Evolutionary conservation across 2,888 invertebrate species (phyloP), one percentile per base, ranked within the genome.

Genomic region (Monochamus alternatus): DNA sequence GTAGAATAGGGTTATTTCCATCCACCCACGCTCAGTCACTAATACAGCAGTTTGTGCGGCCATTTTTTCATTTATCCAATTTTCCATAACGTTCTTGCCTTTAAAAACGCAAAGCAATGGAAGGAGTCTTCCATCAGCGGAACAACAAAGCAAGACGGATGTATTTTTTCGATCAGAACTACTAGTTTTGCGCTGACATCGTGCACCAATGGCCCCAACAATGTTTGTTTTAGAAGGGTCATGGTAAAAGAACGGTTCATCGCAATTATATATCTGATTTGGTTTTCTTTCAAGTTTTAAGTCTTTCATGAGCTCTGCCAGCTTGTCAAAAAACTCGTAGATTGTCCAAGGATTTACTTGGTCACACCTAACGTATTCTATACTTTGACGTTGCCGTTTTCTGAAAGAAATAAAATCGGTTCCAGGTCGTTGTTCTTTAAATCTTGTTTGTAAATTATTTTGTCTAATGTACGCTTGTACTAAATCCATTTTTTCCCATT

Each of bases 211-310:
- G 10, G 66, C 74, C 10, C 77, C 75, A 55, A 79, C 77, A 59
- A 78, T 58, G 73, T 74, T 77, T 44, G 79, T 77, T 75, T 77
- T 79, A 9, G 74, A 74, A 5, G 74, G 79, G 51, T 79, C 79
- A 43, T 74, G 74, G 59, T 65, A 79, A 64, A 78, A 78, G 10
- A 75, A 79, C 4, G 77, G 75, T 44, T 79, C 75, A 51, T 79
- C 75, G n/a, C 67, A 75, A 71, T 78, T 78, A 47, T 32, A 79
- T 30, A 79, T 77, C 60, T 69, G 65, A 10, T 12, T 44, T 43
- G 77, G 79, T 62, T 78, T 77, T 30, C 64, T 69, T 31, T 75
- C 47, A 52, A 79, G 38, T 5, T 73, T 60, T 52, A 77, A 66
- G 9, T 69, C 69, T n/a, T 70, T 51, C 38, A 70, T 64, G n/a